Percentiles rank a stretch among this genome's conserved stretches.
These are phyloP conservation scores for Scolopax rusticola DNA, from an alignment of 2,797 vertebrate genomes.

Conservation along the genomic window DNA sequence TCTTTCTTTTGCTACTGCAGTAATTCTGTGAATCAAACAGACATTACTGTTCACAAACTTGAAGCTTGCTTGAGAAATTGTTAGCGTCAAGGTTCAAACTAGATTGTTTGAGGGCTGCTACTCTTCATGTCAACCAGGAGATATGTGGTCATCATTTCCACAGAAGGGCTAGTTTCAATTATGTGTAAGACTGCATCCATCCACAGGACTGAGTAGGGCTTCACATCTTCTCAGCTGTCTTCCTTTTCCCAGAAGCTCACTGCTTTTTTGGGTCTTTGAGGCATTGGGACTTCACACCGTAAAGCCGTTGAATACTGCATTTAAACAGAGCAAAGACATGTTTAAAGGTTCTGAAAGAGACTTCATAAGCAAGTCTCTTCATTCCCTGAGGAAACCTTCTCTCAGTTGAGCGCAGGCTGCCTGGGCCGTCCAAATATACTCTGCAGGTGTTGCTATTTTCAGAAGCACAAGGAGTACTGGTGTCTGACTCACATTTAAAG, in stretches of 20 bases:
- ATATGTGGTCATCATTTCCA: not conserved
- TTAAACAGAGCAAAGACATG: conserved; percentile 45
- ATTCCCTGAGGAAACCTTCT: conserved; percentile 49
- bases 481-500: conserved; percentile 59
- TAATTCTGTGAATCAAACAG: not conserved
- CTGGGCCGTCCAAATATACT: conserved; percentile 25
- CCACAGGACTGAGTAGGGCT: not conserved
- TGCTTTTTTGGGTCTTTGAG: not conserved
- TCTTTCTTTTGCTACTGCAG: not conserved
- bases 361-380: not conserved
- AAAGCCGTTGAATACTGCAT: conserved; percentile 19
- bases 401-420: conserved; percentile 1
- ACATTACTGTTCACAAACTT: not conserved
- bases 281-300: not conserved
- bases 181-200: not conserved
- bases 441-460: conserved; percentile 56
- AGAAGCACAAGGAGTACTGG: conserved; percentile 35
- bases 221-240: not conserved
- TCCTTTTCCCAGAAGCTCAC: not conserved
- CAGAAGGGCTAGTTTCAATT: not conserved
- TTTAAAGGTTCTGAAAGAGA: conserved; percentile 38
- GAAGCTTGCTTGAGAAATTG: not conserved
- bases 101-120: not conserved
- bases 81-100: not conserved
- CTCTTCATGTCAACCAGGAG: not conserved